Conservation (phyloP, 2,113 vertebrate genomes). For the Spermophilus dauricus region DNA sequence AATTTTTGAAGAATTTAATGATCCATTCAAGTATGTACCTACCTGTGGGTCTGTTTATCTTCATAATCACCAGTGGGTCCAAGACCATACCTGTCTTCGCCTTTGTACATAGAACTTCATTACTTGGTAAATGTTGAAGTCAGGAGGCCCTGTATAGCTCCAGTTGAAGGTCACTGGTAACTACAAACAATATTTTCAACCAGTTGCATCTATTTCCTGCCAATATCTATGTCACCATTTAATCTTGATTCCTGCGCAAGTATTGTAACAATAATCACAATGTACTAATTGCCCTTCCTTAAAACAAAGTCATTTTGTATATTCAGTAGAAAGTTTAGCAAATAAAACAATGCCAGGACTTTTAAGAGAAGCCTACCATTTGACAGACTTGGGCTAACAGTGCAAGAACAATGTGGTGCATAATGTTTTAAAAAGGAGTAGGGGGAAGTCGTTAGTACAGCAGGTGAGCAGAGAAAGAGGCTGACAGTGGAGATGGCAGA, state of each 20-base stretch:
- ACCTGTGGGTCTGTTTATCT: background rate
- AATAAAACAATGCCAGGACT: background rate
- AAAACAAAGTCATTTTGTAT: background rate
- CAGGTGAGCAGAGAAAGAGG: background rate
- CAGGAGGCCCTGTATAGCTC: background rate
- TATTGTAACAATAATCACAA: background rate
- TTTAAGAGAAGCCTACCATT: background rate
- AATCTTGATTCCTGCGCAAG: slow-evolving; percentile 26
- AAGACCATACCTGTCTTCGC: background rate
- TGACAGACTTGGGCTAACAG: background rate
- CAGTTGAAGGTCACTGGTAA: background rate
- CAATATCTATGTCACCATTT: background rate
- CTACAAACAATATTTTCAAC: background rate
- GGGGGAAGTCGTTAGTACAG: background rate
- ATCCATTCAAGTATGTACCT: background rate
- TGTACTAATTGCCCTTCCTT: background rate
- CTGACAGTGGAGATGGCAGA: background rate
- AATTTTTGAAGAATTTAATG: background rate
- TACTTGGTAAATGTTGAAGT: slow-evolving; percentile 8
- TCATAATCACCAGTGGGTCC: background rate
- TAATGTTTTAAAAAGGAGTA: background rate
- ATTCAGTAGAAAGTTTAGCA: background rate
- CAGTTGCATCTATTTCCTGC: background rate
- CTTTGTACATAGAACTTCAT: slow-evolving; percentile 5
- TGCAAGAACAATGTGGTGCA: background rate